Percentiles rank a stretch among this genome's conserved stretches.
Conservation (phyloP, 2,113 vertebrate species). For the Notothenia coriiceps region DNA sequence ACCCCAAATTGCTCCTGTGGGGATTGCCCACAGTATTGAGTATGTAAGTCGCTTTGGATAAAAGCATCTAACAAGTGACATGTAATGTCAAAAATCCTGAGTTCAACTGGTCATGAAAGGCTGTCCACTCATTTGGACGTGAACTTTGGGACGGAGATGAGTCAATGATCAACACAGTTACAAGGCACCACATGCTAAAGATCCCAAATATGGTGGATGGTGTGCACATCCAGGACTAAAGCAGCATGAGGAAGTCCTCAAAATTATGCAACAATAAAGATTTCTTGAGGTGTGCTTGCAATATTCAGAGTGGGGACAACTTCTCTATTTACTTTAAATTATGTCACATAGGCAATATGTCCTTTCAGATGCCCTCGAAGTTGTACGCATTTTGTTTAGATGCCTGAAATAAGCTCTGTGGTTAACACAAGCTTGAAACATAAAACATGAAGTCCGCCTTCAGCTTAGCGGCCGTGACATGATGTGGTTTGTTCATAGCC, state of each 20-base stretch:
- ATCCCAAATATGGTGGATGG: neutral
- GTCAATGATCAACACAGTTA: neutral
- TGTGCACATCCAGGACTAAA: neutral
- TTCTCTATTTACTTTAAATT: neutral
- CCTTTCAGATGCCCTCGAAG: too few species aligned
- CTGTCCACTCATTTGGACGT: neutral
- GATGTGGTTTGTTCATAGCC: too few species aligned
- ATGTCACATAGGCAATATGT: neutral
- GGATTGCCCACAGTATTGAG: too few species aligned
- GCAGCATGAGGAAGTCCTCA: neutral
- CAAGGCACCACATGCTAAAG: neutral
- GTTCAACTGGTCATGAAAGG: neutral
- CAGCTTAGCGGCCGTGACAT: too few species aligned
- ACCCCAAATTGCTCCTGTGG: too few species aligned
- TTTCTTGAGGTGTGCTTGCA: neutral
- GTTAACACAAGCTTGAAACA: neutral
- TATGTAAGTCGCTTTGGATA: too few species aligned
- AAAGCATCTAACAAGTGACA: too few species aligned
- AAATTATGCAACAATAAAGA: neutral
- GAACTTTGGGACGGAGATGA: conserved; percentile 16
- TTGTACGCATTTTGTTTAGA: too few species aligned
- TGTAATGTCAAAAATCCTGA: neutral
- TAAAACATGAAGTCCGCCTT: too few species aligned
- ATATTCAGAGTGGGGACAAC: neutral
- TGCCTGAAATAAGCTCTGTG: too few species aligned